Evolutionary conservation across 2,113 vertebrate genomes (phyloP).

Genomic region (Percopsis transmontana): DNA sequence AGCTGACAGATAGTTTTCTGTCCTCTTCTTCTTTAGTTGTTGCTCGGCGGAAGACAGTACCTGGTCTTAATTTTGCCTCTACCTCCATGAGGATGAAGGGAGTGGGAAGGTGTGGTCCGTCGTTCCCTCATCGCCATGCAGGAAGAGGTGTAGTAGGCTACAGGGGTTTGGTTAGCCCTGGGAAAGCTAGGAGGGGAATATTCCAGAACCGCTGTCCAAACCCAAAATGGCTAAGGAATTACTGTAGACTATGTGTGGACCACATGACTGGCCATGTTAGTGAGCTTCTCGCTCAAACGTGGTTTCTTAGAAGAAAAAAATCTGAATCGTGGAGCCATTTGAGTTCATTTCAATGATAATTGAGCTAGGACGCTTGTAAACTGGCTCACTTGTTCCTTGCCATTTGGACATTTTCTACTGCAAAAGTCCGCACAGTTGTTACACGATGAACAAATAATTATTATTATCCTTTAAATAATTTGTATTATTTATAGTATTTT

Average conservation of each 20-base stretch:
- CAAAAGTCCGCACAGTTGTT: no score
- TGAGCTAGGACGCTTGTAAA: slow-evolving; percentile 35
- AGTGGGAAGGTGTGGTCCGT: slow-evolving; percentile 37
- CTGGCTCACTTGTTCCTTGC: slow-evolving; percentile 19
- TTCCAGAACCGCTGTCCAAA: slow-evolving; percentile 64
- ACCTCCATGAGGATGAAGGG: slow-evolving; percentile 40
- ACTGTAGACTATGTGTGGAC: slow-evolving; percentile 30
- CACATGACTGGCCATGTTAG: slow-evolving; percentile 41
- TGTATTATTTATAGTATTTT: no score
- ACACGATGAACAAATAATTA: no score
- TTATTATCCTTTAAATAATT: no score
- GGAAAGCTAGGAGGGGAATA: slow-evolving; percentile 53
- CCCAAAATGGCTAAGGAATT: slow-evolving; percentile 55
- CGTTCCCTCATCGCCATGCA: slow-evolving; percentile 31
- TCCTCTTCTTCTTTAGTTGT: background rate
- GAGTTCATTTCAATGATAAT: slow-evolving; percentile 43
- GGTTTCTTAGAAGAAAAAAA: slow-evolving; percentile 31
- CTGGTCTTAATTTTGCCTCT: slow-evolving; percentile 7
- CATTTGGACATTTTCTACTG: slow-evolving; percentile 14
- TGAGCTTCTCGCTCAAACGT: slow-evolving; percentile 15
- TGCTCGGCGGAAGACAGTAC: background rate
- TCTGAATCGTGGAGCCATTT: slow-evolving; percentile 17
- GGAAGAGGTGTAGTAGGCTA: slow-evolving; percentile 44
- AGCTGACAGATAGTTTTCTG: background rate
- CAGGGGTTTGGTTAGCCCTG: slow-evolving; percentile 28